Conservation (phyloP, 1,140 invertebrate species). For the Andrena cerasifolii region DNA sequence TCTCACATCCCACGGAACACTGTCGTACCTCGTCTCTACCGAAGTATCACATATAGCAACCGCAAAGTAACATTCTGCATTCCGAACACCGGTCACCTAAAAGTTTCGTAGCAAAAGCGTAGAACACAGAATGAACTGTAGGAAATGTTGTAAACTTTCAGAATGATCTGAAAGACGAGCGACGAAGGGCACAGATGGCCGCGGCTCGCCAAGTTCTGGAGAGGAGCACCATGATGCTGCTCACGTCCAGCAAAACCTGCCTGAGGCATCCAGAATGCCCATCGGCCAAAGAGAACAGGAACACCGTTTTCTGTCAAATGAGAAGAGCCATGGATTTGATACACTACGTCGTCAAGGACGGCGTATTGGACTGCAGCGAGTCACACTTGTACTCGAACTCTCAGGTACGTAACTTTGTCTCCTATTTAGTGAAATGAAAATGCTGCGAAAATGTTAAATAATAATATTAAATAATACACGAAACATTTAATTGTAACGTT, state of each 20-base stretch:
- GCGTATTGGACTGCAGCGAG: conserved; percentile 87
- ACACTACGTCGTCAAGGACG: conserved; percentile 98
- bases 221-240: conserved; percentile 98
- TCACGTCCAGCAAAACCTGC: conserved; percentile 98
- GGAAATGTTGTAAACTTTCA: conserved; percentile 74
- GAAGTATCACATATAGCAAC: too few species aligned
- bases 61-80: too few species aligned
- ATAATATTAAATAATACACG: too few species aligned
- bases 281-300: conserved; percentile 95
- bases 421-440: background rate
- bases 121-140: background rate
- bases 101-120: too few species aligned
- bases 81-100: too few species aligned
- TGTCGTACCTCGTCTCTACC: too few species aligned
- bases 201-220: conserved; percentile 97
- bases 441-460: too few species aligned
- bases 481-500: too few species aligned
- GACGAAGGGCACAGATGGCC: conserved; percentile 96
- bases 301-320: conserved; percentile 99
- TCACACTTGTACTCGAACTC: conserved; percentile 81
- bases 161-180: conserved; percentile 97
- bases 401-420: conserved; percentile 70
- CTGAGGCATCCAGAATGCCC: conserved; percentile 97
- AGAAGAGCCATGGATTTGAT: conserved; percentile 98
- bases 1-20: too few species aligned